Evolutionary conservation across 2,888 invertebrate species (phyloP).

Genomic region (Hypolimnas misippus): DNA sequence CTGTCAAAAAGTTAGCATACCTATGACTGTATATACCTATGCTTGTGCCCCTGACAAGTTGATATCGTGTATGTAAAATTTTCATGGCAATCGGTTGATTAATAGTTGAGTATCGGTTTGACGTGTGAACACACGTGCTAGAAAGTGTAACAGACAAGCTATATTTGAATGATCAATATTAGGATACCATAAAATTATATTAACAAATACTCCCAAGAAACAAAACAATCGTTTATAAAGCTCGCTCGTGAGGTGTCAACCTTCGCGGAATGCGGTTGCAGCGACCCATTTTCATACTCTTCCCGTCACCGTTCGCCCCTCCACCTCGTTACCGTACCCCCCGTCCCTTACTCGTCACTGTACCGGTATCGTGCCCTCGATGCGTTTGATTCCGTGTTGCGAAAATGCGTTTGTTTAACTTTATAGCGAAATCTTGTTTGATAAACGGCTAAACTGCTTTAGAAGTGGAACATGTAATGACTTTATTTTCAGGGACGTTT

Average conservation of each 20-base stretch:
- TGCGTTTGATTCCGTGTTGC: conserved; percentile 70
- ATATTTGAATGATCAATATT: too few relatives aligned
- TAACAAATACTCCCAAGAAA: conserved; percentile 23
- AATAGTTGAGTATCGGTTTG: too few relatives aligned
- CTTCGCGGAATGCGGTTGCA: conserved; percentile 69
- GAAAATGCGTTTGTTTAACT: conserved; percentile 48
- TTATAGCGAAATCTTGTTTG: neutral
- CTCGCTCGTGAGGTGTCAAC: conserved; percentile 62
- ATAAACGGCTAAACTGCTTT: too few relatives aligned
- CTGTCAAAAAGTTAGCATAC: too few relatives aligned
- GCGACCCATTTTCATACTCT: conserved; percentile 65
- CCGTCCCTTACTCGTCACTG: conserved; percentile 46
- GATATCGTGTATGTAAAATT: too few relatives aligned
- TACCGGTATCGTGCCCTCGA: conserved; percentile 76
- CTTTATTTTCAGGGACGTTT: too few relatives aligned
- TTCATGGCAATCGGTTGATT: too few relatives aligned
- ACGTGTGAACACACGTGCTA: too few relatives aligned
- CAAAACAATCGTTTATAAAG: conserved; percentile 29
- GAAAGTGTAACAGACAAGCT: too few relatives aligned
- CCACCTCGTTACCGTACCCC: conserved; percentile 38
- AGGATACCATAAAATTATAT: neutral
- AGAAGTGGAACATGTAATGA: too few relatives aligned
- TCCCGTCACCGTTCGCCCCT: conserved; percentile 51
- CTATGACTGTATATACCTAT: too few relatives aligned
- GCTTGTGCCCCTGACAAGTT: too few relatives aligned